phyloP scores from a whole-genome alignment of 2,113 vertebrate species.

The Rhinopomastus cyanomelas region DNA sequence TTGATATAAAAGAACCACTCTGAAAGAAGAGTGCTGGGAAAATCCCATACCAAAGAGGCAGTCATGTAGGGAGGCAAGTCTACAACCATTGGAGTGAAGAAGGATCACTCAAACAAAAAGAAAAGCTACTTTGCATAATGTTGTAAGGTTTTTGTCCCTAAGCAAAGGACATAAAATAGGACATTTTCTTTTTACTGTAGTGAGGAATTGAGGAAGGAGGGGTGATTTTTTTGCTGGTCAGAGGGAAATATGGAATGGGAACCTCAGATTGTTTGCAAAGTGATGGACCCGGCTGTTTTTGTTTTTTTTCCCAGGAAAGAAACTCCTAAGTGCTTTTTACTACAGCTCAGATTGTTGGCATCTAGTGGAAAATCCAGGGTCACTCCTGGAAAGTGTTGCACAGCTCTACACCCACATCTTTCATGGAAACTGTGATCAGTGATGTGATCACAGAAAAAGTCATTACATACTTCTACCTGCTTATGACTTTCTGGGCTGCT shows the following conservation, averaged over 20 bases:
- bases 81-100: neutral
- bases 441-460: neutral
- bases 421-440: neutral
- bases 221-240: neutral
- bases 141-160: neutral
- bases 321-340: neutral
- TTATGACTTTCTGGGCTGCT: neutral
- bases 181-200: neutral
- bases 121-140: fast-evolving
- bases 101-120: neutral
- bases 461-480: neutral
- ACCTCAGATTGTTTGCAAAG: neutral
- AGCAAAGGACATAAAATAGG: neutral
- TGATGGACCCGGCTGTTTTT: neutral
- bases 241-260: neutral
- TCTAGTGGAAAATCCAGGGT: fast-evolving
- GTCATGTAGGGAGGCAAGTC: neutral
- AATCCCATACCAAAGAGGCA: neutral
- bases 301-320: neutral
- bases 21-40: neutral
- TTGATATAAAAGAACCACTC: neutral
- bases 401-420: neutral
- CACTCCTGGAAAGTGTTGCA: neutral
- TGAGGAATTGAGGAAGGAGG: neutral
- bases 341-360: neutral